These are phyloP conservation scores for Phataginus tricuspis DNA, from an alignment of 2,797 vertebrate genomes.

Conservation along the genomic window DNA sequence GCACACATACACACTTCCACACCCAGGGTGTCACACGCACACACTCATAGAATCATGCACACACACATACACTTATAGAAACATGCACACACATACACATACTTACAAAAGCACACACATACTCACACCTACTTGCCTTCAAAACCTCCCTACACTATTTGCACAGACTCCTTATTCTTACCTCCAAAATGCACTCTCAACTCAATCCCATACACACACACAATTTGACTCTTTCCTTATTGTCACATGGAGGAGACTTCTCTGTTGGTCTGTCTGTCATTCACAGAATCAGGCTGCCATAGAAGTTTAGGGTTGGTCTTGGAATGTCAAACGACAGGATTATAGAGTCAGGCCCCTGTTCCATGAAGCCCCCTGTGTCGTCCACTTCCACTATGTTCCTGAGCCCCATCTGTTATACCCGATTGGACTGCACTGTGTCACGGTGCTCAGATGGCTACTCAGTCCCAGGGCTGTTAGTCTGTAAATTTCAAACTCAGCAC, in stretches of 20 bases:
- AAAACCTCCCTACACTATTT: not conserved
- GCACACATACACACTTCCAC: not conserved
- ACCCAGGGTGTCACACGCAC: not conserved
- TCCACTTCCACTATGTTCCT: not conserved
- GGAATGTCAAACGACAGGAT: not conserved
- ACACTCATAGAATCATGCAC: not conserved
- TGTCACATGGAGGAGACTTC: not conserved
- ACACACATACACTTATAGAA: not conserved
- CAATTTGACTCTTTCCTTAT: not conserved
- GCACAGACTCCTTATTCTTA: not conserved
- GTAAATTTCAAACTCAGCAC: not conserved
- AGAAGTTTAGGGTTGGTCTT: not conserved
- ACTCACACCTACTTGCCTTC: not conserved
- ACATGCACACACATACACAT: no score
- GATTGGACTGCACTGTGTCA: not conserved
- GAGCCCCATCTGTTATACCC: not conserved
- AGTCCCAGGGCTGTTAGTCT: not conserved
- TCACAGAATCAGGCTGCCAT: not conserved
- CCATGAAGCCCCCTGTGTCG: not conserved
- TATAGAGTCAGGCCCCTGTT: not conserved
- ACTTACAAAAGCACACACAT: not conserved
- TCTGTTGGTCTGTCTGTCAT: not conserved
- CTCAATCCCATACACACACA: not conserved
- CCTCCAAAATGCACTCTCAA: not conserved
- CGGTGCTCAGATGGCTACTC: not conserved